Evolutionary conservation across 2,113 vertebrate genomes (phyloP), one percentile per base, ranked within the genome.

Genomic region (Pitta sordida): DNA sequence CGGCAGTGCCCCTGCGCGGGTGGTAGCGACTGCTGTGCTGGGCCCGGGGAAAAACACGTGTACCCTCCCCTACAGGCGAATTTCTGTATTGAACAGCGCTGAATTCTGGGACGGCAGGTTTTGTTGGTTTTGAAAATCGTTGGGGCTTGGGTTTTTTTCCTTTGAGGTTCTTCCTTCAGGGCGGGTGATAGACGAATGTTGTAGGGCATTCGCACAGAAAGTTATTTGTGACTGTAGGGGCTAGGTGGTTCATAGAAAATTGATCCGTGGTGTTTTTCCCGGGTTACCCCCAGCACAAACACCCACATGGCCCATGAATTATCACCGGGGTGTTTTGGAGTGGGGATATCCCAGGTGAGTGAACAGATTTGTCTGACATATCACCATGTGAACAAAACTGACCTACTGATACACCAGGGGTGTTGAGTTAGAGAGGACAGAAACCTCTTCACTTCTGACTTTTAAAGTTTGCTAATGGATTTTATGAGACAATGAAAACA

Each of bases 1-100:
- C 74, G 0, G 15, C 11, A 0, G 2, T 16, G 36, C 32, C 41
- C 7, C 53, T 3, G 16, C 63, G 18, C 77, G 0, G 32, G 22
- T 21, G 37, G 0, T 0, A 10, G 5, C 1, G 15, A 6, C 39
- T 5, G 29, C 59, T 22, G 0, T 5, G 34, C 21, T 0, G 24
- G 22, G 41, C 13, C 23, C 13, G 7, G 5, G 41, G 8, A 18
- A 6, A 16, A 26, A 12, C 5, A 41, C 2, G 18, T 3, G 27
- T 2, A 1, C 27, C 8, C 27, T 7, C 2, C 46, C 1, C 3
- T n/a, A n/a, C n/a, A n/a, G 29, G 14, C 8, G 48, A 19, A 23
- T 48, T 34, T 18, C 51, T 14, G 21, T 5, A 0, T 3, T 3
- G 11, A 13, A 1, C 6, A n/a, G 59, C 46, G 6, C 3, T 26